Evolutionary conservation across 2,888 invertebrate species (phyloP), one percentile per base, ranked within the genome.

Genomic region (Rotaria sp.): DNA sequence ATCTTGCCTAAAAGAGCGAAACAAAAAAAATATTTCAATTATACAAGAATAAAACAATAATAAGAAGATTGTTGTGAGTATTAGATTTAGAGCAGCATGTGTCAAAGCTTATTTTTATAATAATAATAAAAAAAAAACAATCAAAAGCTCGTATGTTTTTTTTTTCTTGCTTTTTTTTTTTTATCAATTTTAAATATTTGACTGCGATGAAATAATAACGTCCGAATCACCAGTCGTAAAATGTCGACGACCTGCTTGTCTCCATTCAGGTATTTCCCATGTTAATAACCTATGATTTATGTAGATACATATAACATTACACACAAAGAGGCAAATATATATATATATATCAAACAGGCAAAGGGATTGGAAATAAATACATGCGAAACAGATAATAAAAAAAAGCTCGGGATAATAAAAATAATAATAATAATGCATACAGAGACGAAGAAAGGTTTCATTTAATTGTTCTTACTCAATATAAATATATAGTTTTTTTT

Each of bases 251-350:
- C 67, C 67, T 67, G 35, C 15, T 67, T 67, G 67, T 38, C 67
- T 67, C 67, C 67, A 67, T 67, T 80, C 80, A 24, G 80, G 21
- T 80, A 21, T 80, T 45, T 80, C 80, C 80, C 80, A 80, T 45
- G 80, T n/a, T n/a, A 80, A 80, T 45, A 80, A 80, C 80, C 80
- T 80, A 45, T 10, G 45, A 80, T 45, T 80, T 67, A 35, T 26
- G 26, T 26, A 55, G 35, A 67, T 67, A 30, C 21, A 67, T 35
- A 67, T 67, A 67, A 21, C 35, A 67, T 15, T n/a, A 35, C 67
- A 67, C 21, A 67, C 21, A 38, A 35, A 67, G 2, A 13, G 5
- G 10, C 15, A 38, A 67, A 67, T 18, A 67, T n/a, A n/a, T n/a
- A n/a, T n/a, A n/a, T n/a, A n/a, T n/a, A n/a, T 67, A 67, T 67